Percentiles rank a stretch among this genome's conserved stretches.
Evolutionary conservation across 2,797 vertebrate genomes (phyloP).

Genomic region (Lepilemur ruficaudatus): DNA sequence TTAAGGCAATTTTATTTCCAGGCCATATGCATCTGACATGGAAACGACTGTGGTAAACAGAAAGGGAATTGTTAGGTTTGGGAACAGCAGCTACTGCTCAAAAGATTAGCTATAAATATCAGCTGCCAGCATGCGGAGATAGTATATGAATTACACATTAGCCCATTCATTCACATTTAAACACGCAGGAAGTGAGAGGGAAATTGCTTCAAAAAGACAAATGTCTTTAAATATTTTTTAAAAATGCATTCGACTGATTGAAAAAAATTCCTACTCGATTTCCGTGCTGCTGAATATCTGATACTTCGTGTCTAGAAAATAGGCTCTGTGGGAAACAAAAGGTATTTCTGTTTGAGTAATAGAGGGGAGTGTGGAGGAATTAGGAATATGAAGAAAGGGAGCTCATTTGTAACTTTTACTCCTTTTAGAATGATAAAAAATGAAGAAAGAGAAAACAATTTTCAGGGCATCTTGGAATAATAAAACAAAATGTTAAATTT

Average conservation of each 20-base stretch:
- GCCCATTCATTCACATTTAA: constrained; percentile 47
- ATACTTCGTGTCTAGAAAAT: not conserved
- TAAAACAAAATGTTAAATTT: not conserved
- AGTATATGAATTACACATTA: not conserved
- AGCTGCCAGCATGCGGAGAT: not conserved
- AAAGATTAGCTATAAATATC: constrained; percentile 51
- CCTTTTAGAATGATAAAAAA: not conserved
- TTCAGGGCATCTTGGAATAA: not conserved
- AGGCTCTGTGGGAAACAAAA: not conserved
- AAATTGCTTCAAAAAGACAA: constrained; percentile 30
- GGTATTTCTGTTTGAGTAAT: not conserved
- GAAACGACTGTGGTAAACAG: constrained; percentile 33
- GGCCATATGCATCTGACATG: not conserved
- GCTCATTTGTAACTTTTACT: not conserved
- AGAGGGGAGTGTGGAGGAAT: not conserved
- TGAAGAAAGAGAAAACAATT: not conserved
- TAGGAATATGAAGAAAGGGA: not conserved
- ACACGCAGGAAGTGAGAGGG: constrained; percentile 26
- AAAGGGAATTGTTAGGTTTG: constrained; percentile 34
- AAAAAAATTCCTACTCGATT: not conserved
- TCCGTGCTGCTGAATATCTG: constrained; percentile 19
- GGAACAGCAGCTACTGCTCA: constrained; percentile 3
- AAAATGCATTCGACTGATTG: not conserved
- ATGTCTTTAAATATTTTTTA: not conserved
- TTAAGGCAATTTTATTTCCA: constrained; percentile 55